Conservation (phyloP, 2,888 invertebrate species). For the Scrobipalpa costella region DNA sequence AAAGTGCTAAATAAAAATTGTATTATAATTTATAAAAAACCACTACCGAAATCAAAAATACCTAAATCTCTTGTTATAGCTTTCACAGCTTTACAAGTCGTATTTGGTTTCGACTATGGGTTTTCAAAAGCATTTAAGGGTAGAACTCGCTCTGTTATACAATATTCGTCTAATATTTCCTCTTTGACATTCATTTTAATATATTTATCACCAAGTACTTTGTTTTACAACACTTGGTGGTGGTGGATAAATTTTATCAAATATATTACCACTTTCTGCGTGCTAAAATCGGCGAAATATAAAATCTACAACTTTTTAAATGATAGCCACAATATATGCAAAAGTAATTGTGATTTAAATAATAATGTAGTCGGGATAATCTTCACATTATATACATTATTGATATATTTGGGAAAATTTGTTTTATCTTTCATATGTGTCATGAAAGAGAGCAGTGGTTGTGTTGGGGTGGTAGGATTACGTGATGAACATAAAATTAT, state of each 20-base stretch:
- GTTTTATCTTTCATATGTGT: background rate
- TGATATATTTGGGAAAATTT: background rate
- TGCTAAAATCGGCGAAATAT: background rate
- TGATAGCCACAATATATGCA: background rate
- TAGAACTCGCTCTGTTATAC: background rate
- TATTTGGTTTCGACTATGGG: background rate
- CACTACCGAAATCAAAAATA: background rate
- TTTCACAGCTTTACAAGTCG: constrained; percentile 1
- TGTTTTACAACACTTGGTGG: background rate
- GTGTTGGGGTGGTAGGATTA: background rate
- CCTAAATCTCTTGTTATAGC: background rate
- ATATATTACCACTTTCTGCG: background rate
- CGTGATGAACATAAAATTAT: background rate
- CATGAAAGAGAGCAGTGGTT: background rate
- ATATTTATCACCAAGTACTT: background rate
- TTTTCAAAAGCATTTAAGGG: background rate
- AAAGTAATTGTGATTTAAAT: background rate
- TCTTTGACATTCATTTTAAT: background rate
- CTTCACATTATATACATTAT: background rate
- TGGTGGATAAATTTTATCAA: constrained; percentile 10
- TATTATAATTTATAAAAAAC: background rate
- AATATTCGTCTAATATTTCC: background rate
- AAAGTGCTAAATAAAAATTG: background rate
- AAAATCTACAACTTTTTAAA: constrained; percentile 1
- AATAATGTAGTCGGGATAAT: background rate